phyloP scores from a whole-genome alignment of 35 echinoderm and acorn worm genomes.

The Ptychodera flava region DNA sequence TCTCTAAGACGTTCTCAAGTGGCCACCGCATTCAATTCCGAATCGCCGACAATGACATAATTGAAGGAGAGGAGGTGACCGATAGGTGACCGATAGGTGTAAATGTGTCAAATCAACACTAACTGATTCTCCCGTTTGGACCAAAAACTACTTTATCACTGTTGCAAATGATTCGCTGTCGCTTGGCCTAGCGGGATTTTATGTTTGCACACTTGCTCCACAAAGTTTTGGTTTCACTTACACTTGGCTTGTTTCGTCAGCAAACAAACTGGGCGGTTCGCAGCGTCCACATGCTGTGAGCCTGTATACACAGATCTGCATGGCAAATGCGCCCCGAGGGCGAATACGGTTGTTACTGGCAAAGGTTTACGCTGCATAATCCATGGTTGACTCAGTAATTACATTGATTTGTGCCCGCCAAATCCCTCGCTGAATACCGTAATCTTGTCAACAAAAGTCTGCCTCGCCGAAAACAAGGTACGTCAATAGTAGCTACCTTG shows the following conservation, averaged over 20 bases:
- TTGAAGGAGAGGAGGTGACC: too few relatives aligned
- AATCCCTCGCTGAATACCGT: neutral
- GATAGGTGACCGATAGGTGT: too few relatives aligned
- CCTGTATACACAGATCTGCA: neutral
- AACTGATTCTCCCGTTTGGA: too few relatives aligned
- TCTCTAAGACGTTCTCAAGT: too few relatives aligned
- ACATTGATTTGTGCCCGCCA: neutral
- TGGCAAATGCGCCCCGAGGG: neutral
- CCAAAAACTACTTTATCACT: too few relatives aligned
- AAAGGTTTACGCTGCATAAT: neutral
- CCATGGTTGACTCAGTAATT: neutral
- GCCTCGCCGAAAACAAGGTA: neutral
- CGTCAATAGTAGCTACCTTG: neutral
- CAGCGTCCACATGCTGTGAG: neutral
- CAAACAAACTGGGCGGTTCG: neutral
- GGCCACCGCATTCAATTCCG: too few relatives aligned
- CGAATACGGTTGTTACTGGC: neutral
- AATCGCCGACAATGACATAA: too few relatives aligned
- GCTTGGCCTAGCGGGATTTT: neutral
- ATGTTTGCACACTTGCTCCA: neutral
- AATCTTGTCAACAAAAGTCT: neutral
- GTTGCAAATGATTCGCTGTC: too few relatives aligned
- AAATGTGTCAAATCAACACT: too few relatives aligned
- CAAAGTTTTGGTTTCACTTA: conserved; percentile 1
- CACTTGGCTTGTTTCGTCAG: neutral